A percentile compares a stretch with the other conserved stretches of the same genome.
These are phyloP conservation scores for Thoracochromis brauschi DNA, from an alignment of 2,113 vertebrate species.

Conservation along the genomic window DNA sequence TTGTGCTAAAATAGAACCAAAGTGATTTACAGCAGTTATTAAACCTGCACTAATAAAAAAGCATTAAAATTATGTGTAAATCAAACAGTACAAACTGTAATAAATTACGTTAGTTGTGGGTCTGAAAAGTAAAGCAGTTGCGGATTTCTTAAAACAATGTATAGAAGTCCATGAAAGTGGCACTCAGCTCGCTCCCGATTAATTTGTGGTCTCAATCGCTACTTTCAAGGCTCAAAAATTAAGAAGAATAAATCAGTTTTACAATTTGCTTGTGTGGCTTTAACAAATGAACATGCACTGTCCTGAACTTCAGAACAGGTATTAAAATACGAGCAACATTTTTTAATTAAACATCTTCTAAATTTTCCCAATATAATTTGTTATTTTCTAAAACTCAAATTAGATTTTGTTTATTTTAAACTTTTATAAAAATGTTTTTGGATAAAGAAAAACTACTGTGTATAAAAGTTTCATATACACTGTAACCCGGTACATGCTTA, in stretches of 20 bases:
- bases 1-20: neutral
- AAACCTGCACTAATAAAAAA: neutral
- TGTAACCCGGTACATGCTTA: neutral
- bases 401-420: neutral
- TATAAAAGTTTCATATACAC: accelerated
- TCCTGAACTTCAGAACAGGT: neutral
- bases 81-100: neutral
- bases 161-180: neutral
- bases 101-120: neutral
- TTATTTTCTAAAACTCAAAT: neutral
- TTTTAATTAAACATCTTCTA: neutral
- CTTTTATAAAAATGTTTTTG: neutral
- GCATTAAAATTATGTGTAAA: neutral
- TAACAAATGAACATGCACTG: accelerated
- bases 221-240: neutral
- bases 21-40: neutral
- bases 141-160: accelerated
- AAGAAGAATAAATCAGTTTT: accelerated
- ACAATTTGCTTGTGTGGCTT: neutral
- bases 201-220: accelerated
- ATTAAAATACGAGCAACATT: neutral
- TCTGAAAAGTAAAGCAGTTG: neutral
- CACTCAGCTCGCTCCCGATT: neutral
- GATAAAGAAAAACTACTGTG: neutral
- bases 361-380: accelerated